These are phyloP conservation scores for Forbesichthys papilliferus DNA, from an alignment of 2,113 vertebrate species.

Conservation along the genomic window DNA sequence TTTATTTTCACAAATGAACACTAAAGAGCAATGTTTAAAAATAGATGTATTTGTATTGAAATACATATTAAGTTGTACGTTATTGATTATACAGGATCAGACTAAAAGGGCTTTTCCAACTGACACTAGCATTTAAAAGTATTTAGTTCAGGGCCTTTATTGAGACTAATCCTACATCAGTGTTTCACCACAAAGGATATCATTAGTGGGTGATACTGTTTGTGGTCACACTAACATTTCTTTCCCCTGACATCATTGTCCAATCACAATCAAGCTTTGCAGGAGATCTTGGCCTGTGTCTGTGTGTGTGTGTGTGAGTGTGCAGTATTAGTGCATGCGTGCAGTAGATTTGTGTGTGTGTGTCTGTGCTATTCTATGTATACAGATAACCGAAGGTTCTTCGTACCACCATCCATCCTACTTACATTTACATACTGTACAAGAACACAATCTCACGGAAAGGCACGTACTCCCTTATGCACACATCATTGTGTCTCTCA, in stretches of 20 bases:
- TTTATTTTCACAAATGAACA: not conserved
- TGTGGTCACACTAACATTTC: conserved; percentile 35
- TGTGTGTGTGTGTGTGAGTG: conserved; percentile 2
- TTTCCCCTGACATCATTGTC: conserved; percentile 43
- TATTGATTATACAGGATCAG: no score
- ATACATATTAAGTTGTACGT: no score
- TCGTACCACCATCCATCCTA: no score
- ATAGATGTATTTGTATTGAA: no score
- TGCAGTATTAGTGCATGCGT: no score
- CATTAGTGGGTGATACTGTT: conserved; percentile 37
- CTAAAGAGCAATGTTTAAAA: no score
- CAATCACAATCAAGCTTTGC: conserved; percentile 34
- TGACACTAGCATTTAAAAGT: no score
- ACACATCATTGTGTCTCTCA: not conserved
- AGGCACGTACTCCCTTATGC: no score
- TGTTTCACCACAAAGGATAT: conserved; percentile 31
- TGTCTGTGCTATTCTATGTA: not conserved
- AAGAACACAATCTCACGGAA: no score
- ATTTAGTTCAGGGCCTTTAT: conserved; percentile 2
- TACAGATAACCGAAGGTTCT: not conserved
- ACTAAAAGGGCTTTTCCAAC: no score
- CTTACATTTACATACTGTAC: no score
- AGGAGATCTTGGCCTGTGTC: conserved; percentile 18
- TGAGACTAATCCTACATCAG: conserved; percentile 25
- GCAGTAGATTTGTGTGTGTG: not conserved